Percentiles rank a stretch among this genome's conserved stretches.
Conservation (phyloP, 2,888 invertebrate species). For the Petrophora chlorosata region DNA sequence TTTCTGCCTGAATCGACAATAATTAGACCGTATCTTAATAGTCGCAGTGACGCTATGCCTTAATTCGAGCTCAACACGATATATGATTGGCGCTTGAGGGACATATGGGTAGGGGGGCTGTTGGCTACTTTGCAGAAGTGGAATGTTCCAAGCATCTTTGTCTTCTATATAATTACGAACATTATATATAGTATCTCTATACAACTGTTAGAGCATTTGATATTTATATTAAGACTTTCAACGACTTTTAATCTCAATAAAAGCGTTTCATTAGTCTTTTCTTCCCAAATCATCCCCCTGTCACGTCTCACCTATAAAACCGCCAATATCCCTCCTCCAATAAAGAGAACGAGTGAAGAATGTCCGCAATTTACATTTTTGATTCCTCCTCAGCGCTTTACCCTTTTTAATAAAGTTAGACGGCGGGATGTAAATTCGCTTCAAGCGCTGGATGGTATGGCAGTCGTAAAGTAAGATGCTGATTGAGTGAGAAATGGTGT, state of each 20-base stretch:
- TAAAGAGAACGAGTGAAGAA: conserved; percentile 63
- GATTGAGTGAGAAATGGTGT: conserved; percentile 46
- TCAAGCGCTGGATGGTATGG: conserved; percentile 48
- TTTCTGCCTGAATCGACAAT: too few relatives aligned
- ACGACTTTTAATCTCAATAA: neutral
- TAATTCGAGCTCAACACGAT: too few relatives aligned
- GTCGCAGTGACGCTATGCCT: too few relatives aligned
- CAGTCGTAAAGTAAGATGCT: conserved; percentile 62
- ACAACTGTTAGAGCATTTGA: too few relatives aligned
- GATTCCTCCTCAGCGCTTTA: conserved; percentile 67
- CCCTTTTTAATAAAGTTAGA: conserved; percentile 63
- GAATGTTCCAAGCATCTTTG: too few relatives aligned
- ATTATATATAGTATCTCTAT: too few relatives aligned
- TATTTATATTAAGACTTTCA: too few relatives aligned
- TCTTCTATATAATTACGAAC: too few relatives aligned
- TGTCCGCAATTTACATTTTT: conserved; percentile 75
- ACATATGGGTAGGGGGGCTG: too few relatives aligned
- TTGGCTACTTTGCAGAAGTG: too few relatives aligned
- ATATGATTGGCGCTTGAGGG: too few relatives aligned
- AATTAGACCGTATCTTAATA: too few relatives aligned
- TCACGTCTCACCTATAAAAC: conserved; percentile 50
- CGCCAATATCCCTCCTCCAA: conserved; percentile 55
- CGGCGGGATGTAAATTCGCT: conserved; percentile 51
- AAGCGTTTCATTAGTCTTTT: conserved; percentile 7
- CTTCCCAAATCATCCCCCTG: conserved; percentile 23